These are phyloP conservation scores for Lycocerus yunnanus DNA, from an alignment of 2,888 invertebrate genomes.

Conservation along the genomic window DNA sequence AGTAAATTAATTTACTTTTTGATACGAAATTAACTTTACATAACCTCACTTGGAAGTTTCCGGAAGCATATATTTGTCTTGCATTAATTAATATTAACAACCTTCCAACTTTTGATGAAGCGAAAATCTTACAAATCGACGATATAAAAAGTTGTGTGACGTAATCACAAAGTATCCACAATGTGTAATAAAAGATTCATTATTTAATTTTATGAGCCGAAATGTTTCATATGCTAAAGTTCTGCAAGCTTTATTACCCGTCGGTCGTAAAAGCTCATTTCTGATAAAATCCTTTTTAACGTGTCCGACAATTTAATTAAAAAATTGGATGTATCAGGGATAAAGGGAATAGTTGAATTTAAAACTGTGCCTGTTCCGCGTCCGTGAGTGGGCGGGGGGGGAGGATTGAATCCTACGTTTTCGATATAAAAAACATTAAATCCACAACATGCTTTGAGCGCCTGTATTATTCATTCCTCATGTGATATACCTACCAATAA, in stretches of 20 bases:
- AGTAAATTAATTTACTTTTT: constrained; percentile 21
- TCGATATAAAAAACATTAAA: not conserved
- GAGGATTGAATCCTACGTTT: not conserved
- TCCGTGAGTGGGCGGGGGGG: not conserved
- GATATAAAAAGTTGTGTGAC: not conserved
- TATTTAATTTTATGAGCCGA: not conserved
- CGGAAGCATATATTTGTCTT: not conserved
- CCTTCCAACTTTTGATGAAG: not conserved
- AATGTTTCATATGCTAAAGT: not conserved
- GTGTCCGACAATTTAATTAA: not conserved
- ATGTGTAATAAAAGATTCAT: not conserved
- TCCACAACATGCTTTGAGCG: not conserved
- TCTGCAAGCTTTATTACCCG: not conserved
- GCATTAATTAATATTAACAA: not conserved
- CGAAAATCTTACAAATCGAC: not conserved
- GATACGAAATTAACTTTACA: not conserved
- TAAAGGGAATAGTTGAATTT: not conserved
- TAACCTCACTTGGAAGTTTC: not conserved
- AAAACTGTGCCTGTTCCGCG: not conserved
- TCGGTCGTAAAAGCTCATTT: not conserved
- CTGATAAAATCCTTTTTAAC: not conserved
- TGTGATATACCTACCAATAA: not conserved
- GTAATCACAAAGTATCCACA: not conserved
- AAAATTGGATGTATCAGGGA: not conserved
- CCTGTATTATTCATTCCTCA: not conserved